Percentiles rank a stretch among this genome's conserved stretches.
phyloP scores from a whole-genome alignment of 1,140 invertebrate species.

The Bicyclus anynana region DNA sequence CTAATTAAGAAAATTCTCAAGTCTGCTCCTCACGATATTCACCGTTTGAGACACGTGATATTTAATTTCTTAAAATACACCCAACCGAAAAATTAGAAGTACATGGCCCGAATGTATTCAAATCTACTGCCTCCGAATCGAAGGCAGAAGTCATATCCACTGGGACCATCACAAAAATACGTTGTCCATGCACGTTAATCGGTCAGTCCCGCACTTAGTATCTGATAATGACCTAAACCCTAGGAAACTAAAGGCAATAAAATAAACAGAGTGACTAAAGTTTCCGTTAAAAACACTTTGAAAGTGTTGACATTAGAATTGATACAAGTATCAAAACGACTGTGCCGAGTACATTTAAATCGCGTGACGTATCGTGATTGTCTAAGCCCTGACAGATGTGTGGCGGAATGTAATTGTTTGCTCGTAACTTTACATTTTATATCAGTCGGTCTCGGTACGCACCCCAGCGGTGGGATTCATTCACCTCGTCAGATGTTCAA shows the following conservation, averaged over 20 bases:
- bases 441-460: slow-evolving; percentile 53
- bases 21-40: too few species aligned
- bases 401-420: slow-evolving; percentile 73
- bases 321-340: slow-evolving; percentile 49
- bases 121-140: too few species aligned
- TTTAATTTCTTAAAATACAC: too few species aligned
- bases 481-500: slow-evolving; percentile 75
- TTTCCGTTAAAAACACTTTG: not conserved
- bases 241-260: not conserved
- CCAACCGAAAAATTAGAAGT: too few species aligned
- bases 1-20: too few species aligned
- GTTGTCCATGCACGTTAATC: too few species aligned
- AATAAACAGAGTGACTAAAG: not conserved
- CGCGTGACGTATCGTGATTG: slow-evolving; percentile 76
- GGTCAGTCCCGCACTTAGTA: too few species aligned
- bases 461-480: slow-evolving; percentile 64
- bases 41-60: too few species aligned
- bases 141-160: too few species aligned
- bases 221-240: too few species aligned
- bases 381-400: slow-evolving; percentile 74
- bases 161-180: too few species aligned
- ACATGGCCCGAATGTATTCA: too few species aligned
- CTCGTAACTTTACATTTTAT: slow-evolving; percentile 67
- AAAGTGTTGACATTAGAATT: not conserved
- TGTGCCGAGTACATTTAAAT: slow-evolving; percentile 33